Conservation (phyloP, 2,888 invertebrate species). For the Cephus sareptanus region DNA sequence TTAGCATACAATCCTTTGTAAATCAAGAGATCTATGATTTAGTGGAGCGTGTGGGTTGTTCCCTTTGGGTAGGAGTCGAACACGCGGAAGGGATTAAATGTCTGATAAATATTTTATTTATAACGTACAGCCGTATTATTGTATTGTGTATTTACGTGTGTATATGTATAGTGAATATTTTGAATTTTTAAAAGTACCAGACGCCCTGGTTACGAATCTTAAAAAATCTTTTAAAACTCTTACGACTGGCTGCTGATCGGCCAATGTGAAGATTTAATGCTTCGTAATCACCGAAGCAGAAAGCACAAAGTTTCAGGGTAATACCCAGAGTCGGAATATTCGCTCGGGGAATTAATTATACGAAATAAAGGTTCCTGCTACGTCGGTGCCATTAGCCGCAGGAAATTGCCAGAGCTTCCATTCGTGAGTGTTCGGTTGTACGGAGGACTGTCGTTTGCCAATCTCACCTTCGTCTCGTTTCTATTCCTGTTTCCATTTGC, state of each 20-base stretch:
- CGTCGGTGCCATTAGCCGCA: slow-evolving; percentile 60
- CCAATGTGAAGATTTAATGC: not conserved
- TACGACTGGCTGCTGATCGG: not conserved
- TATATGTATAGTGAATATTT: no score
- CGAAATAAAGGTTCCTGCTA: slow-evolving; percentile 53
- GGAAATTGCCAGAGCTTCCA: slow-evolving; percentile 59
- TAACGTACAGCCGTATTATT: not conserved
- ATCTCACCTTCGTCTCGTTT: not conserved
- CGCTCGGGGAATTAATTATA: slow-evolving; percentile 58
- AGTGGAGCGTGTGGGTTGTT: not conserved
- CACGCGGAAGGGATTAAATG: not conserved
- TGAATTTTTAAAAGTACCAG: not conserved
- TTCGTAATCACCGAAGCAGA: not conserved
- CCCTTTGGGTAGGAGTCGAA: not conserved
- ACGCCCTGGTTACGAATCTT: not conserved
- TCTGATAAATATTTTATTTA: not conserved
- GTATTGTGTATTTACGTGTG: no score
- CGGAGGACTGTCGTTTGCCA: not conserved
- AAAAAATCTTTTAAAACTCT: not conserved
- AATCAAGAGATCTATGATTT: not conserved
- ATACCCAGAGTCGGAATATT: slow-evolving; percentile 23
- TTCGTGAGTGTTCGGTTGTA: not conserved
- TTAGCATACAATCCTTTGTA: not conserved
- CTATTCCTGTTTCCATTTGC: not conserved
- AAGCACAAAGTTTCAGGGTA: not conserved